Conservation (phyloP, 1,140 invertebrate species). For the Epicauta chinensis region DNA sequence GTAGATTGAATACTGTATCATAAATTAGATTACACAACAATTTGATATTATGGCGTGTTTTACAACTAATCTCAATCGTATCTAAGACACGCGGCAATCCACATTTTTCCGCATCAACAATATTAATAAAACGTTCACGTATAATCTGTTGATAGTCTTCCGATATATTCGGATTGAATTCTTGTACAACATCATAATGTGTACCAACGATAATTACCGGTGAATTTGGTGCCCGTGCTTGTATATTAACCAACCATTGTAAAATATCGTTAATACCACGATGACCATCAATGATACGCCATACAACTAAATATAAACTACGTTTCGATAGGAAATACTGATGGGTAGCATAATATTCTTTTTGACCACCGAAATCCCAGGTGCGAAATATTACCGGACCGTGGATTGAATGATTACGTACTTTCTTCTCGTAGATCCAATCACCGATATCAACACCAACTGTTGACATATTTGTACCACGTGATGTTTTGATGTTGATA, state of each 20-base stretch:
- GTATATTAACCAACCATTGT: slow-evolving; percentile 94
- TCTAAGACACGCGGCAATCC: slow-evolving; percentile 90
- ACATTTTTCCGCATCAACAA: slow-evolving; percentile 92
- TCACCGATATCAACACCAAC: slow-evolving; percentile 96
- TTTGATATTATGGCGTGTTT: slow-evolving; percentile 86
- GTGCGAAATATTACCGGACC: slow-evolving; percentile 94
- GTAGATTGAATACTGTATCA: slow-evolving; percentile 85
- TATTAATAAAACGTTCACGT: slow-evolving; percentile 82
- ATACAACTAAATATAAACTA: slow-evolving; percentile 92
- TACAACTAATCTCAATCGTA: slow-evolving; percentile 83
- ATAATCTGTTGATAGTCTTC: slow-evolving; percentile 86
- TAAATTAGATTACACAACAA: slow-evolving; percentile 90
- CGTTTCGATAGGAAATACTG: slow-evolving; percentile 96
- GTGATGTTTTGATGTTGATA: slow-evolving; percentile 65
- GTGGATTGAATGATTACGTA: slow-evolving; percentile 55
- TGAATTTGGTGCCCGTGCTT: slow-evolving; percentile 88
- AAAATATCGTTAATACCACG: slow-evolving; percentile 84
- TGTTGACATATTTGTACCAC: slow-evolving; percentile 82
- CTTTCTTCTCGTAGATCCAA: slow-evolving; percentile 86
- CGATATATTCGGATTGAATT: slow-evolving; percentile 65
- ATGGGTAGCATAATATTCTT: slow-evolving; percentile 95
- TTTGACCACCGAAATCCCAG: slow-evolving; percentile 99
- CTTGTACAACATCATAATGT: slow-evolving; percentile 84
- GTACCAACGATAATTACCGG: slow-evolving; percentile 93
- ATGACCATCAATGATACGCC: slow-evolving; percentile 90